These are phyloP conservation scores for Crotophaga sulcirostris DNA, from an alignment of 2,113 vertebrate genomes.

Conservation along the genomic window DNA sequence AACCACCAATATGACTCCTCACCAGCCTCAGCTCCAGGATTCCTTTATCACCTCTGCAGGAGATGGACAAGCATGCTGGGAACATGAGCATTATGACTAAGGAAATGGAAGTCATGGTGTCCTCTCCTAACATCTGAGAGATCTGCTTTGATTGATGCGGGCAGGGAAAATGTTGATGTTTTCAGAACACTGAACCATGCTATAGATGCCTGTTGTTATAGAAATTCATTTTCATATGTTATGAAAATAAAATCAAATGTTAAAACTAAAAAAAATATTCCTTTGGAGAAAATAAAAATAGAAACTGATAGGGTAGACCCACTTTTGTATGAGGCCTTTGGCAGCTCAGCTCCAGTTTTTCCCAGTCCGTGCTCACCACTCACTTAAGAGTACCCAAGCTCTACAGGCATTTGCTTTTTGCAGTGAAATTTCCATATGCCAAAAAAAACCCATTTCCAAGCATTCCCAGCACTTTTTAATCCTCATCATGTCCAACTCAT, in stretches of 20 bases:
- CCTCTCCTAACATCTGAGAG: not conserved
- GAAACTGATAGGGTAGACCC: not conserved
- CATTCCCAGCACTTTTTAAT: not conserved
- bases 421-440: not conserved
- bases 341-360: not conserved
- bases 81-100: not conserved
- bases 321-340: not conserved
- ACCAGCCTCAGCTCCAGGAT: not conserved
- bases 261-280: not conserved
- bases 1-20: rapidly evolving
- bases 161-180: not conserved
- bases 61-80: not conserved
- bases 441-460: not conserved
- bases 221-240: not conserved
- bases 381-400: not conserved
- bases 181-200: not conserved
- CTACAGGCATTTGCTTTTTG: not conserved
- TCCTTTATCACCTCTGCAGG: not conserved
- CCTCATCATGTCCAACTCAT: not conserved
- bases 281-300: not conserved
- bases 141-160: not conserved
- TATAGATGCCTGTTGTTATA: not conserved
- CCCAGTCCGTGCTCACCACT: not conserved
- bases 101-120: not conserved
- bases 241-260: not conserved